Evolutionary conservation across 2,113 vertebrate genomes (phyloP), one percentile per base, ranked within the genome.

Genomic region (Chitala chitala): DNA sequence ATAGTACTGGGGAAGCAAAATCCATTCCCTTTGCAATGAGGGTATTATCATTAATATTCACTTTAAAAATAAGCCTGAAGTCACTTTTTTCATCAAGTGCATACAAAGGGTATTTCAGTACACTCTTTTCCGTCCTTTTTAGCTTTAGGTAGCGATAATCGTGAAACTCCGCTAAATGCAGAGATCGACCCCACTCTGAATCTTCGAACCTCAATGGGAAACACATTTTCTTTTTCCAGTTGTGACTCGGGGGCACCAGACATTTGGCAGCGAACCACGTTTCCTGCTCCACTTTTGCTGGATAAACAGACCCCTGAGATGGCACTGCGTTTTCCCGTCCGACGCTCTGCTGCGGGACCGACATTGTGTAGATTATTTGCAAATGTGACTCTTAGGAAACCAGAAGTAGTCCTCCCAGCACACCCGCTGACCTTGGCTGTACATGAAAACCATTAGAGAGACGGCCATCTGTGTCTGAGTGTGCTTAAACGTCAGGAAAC

Each of bases 1-100:
- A 79, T 82, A 80, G 76, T 73, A 69, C 76, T 78, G 59, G 44
- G 58, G 69, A 73, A 82, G 61, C 70, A 76, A 75, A 78, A 83
- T 83, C 78, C 82, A 69, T 69, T 48, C 46, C 48, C 29, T 82
- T 87, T 87, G 83, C 82, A 88, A 84, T 87, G 78, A 79, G 88
- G 91, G 82, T 86, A 91, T 92, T 84, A 82, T 87, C 82, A 33
- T 50, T 69, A 42, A 69, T 69, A 68, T 81, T 77, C 73, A 82
- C 86, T 85, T 86, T 26, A 77, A 81, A 88, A 85, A 76, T 85
- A 86, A 82, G 84, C 82, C 84, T 64, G 75, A 69, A 56, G 26
- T 54, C 63, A 66, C 75, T 31, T 51, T 33, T 69, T 68, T 48
- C 33, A 33, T 63, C 59, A 63, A 63, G 59, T 38, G 59, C 59